Conservation (phyloP, 2,797 vertebrate species). For the Apogon hyalosoma region DNA sequence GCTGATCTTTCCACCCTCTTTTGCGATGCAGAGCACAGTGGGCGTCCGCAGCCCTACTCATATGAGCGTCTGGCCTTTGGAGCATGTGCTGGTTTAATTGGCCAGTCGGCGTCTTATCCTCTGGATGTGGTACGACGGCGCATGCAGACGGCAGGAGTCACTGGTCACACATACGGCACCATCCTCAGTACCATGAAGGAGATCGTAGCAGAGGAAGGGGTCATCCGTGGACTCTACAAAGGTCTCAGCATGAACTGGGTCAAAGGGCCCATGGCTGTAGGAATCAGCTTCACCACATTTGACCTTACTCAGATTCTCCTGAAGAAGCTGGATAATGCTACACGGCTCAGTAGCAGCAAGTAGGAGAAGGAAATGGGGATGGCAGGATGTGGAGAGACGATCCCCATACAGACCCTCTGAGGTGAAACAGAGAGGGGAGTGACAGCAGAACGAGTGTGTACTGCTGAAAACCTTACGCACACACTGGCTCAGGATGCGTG, state of each 20-base stretch:
- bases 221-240: slow-evolving; percentile 92
- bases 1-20: not conserved
- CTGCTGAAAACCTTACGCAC: slow-evolving; percentile 15
- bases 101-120: slow-evolving; percentile 96
- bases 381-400: not conserved
- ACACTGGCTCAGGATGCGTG: slow-evolving; percentile 45
- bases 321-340: slow-evolving; percentile 83
- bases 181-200: slow-evolving; percentile 90
- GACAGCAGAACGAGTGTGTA: slow-evolving; percentile 6
- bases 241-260: slow-evolving; percentile 99
- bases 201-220: slow-evolving; percentile 90
- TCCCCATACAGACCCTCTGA: not conserved
- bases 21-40: slow-evolving; percentile 84
- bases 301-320: slow-evolving; percentile 95
- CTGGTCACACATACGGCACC: slow-evolving; percentile 88
- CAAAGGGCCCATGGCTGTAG: slow-evolving; percentile 95
- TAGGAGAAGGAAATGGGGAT: not conserved
- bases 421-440: slow-evolving; percentile 3
- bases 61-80: slow-evolving; percentile 92
- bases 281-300: slow-evolving; percentile 98
- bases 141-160: slow-evolving; percentile 97
- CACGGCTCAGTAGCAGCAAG: slow-evolving; percentile 36
- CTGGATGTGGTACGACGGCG: slow-evolving; percentile 96
- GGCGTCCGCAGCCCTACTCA: slow-evolving; percentile 87
- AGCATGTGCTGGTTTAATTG: slow-evolving; percentile 93